A percentile compares a stretch with the other conserved stretches of the same genome.
Conservation (phyloP, 2,113 vertebrate species). For the Proterorhinus semilunaris region DNA sequence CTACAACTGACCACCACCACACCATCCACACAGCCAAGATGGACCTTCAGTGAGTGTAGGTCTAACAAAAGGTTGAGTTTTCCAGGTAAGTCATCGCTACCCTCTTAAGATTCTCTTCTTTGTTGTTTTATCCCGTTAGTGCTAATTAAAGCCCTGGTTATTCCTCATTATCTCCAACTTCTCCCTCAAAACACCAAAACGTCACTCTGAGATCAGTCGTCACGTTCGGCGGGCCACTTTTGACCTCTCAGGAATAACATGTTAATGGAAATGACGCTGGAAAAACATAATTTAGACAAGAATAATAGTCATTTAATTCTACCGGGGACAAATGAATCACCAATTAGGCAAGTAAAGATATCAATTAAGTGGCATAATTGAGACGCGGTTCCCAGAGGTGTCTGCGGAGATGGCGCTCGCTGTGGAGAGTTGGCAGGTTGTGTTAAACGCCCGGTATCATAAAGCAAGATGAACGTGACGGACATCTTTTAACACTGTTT, state of each 20-base stretch:
- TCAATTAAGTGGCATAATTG: slow-evolving; percentile 79
- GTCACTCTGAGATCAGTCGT: slow-evolving; percentile 44
- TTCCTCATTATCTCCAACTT: slow-evolving; percentile 23
- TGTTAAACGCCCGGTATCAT: slow-evolving; percentile 30
- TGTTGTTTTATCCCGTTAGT: neutral
- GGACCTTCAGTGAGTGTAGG: no score
- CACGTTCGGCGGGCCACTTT: slow-evolving; percentile 42
- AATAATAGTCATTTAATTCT: slow-evolving; percentile 22
- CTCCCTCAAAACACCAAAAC: slow-evolving; percentile 30
- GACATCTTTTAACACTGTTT: no score
- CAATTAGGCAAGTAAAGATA: slow-evolving; percentile 80
- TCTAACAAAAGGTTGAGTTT: no score
- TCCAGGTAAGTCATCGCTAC: no score
- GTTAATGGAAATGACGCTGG: slow-evolving; percentile 35
- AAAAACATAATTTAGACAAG: slow-evolving; percentile 45
- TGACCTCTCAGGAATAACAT: slow-evolving; percentile 54
- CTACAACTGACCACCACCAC: no score
- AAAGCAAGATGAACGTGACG: no score
- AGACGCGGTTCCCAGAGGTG: slow-evolving; percentile 74
- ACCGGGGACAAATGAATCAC: slow-evolving; percentile 40
- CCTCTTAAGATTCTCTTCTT: neutral
- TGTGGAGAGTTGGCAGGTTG: slow-evolving; percentile 61
- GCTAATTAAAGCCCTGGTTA: slow-evolving; percentile 34
- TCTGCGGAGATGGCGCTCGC: slow-evolving; percentile 66
- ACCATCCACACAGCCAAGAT: no score